Conservation (phyloP, 1,140 invertebrate species). For the Oryzaephilus surinamensis region DNA sequence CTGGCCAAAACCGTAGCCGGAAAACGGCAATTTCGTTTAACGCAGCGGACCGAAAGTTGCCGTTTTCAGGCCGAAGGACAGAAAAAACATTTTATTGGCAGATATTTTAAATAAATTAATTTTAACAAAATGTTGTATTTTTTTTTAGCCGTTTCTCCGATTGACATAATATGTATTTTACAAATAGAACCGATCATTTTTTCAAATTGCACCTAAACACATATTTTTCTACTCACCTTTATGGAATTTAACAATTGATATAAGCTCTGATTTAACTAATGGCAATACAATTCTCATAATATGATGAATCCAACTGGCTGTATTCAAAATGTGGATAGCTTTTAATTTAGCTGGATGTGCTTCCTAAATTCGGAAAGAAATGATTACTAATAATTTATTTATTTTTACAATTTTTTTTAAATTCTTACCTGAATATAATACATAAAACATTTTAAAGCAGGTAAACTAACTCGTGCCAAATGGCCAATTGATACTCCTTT, state of each 20-base stretch:
- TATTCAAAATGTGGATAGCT: slow-evolving; percentile 48
- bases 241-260: slow-evolving; percentile 43
- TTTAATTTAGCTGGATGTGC: slow-evolving; percentile 48
- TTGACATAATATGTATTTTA: neutral
- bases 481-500: slow-evolving; percentile 50
- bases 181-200: neutral
- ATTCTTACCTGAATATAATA: slow-evolving; percentile 50
- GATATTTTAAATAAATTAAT: too few relatives aligned
- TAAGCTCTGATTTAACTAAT: slow-evolving; percentile 44
- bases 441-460: slow-evolving; percentile 49
- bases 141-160: neutral
- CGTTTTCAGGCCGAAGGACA: too few relatives aligned
- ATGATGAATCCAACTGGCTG: slow-evolving; percentile 49
- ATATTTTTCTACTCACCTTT: slow-evolving; percentile 23
- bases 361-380: slow-evolving; percentile 37
- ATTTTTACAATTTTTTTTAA: neutral
- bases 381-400: neutral
- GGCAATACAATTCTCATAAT: slow-evolving; percentile 48
- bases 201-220: neutral
- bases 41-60: too few relatives aligned
- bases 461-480: slow-evolving; percentile 46
- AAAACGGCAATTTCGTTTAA: too few relatives aligned
- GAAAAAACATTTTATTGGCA: too few relatives aligned
- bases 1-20: too few relatives aligned
- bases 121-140: too few relatives aligned